Conservation (phyloP, 1,140 invertebrate genomes). For the Teleopsis dalmanni region DNA sequence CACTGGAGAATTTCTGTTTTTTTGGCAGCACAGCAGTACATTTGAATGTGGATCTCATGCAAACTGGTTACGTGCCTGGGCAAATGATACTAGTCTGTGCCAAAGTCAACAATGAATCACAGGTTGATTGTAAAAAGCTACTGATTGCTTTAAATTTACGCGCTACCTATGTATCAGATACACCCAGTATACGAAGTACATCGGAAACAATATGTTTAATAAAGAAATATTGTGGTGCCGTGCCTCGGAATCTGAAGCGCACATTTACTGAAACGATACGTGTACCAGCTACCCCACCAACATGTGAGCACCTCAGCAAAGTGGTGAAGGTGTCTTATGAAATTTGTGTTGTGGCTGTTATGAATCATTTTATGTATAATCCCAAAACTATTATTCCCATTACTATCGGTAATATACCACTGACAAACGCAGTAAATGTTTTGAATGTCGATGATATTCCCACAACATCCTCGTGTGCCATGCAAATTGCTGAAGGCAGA, state of each 20-base stretch:
- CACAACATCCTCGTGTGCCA: conserved; percentile 27
- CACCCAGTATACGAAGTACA: conserved; percentile 44
- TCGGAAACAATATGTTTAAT: conserved; percentile 34
- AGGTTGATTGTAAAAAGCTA: conserved; percentile 46
- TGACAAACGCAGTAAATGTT: conserved; percentile 12
- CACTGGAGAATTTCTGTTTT: conserved; percentile 33
- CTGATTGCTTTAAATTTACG: conserved; percentile 45
- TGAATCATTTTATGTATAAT: conserved; percentile 38
- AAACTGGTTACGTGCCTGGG: conserved; percentile 39
- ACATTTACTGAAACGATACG: conserved; percentile 30
- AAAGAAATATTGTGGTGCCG: conserved; percentile 29
- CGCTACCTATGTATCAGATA: conserved; percentile 45
- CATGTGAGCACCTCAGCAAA: conserved; percentile 46
- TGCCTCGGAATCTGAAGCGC: conserved; percentile 19
- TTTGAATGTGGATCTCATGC: conserved; percentile 29
- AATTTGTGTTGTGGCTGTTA: conserved; percentile 30
- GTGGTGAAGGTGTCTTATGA: conserved; percentile 36
- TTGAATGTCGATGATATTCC: conserved; percentile 21
- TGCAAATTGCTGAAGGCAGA: conserved; percentile 15
- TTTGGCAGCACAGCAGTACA: conserved; percentile 26
- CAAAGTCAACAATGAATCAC: conserved; percentile 42
- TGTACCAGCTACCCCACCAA: conserved; percentile 35
- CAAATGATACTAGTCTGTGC: conserved; percentile 34
- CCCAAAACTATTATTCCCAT: conserved; percentile 29
- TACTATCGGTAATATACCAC: conserved; percentile 36